phyloP scores from a whole-genome alignment of 2,113 vertebrate species.

The Clarias gariepinus region DNA sequence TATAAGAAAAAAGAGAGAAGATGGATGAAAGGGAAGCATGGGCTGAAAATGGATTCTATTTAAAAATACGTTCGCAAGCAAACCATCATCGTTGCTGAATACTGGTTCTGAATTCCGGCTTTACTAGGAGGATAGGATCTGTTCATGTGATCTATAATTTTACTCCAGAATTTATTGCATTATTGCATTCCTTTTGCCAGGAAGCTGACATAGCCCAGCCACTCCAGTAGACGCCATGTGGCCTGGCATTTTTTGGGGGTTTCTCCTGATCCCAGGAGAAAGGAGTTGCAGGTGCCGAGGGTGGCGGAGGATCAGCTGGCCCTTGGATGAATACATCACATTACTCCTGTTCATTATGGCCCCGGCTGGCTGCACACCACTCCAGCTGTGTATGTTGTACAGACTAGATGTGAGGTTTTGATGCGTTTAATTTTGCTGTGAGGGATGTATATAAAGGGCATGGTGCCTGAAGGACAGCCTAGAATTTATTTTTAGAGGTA shows the following conservation, averaged over 20 bases:
- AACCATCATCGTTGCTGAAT: neutral
- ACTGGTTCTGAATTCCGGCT: neutral
- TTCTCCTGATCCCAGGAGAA: neutral
- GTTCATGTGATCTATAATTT: neutral
- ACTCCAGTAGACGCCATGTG: neutral
- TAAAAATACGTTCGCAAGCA: neutral
- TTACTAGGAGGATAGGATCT: neutral
- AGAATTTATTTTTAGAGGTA: neutral
- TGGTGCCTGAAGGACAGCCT: neutral
- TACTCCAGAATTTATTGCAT: neutral
- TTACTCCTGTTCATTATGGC: neutral
- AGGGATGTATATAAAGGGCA: neutral
- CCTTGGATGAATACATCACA: neutral
- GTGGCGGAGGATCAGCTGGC: constrained; percentile 1
- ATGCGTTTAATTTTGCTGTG: neutral
- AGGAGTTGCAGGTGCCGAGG: constrained; percentile 2
- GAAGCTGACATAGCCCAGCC: neutral
- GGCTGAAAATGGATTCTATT: neutral
- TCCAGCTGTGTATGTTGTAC: neutral
- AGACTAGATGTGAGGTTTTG: neutral
- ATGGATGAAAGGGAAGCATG: constrained; percentile 17
- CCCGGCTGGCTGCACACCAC: neutral
- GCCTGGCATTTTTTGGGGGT: neutral
- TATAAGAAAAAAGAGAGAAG: constrained; percentile 22
- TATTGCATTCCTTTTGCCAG: neutral